Evolutionary conservation across 2,113 vertebrate species (phyloP), one percentile per base, ranked within the genome.

Genomic region (Trematocara stigmaticum): DNA sequence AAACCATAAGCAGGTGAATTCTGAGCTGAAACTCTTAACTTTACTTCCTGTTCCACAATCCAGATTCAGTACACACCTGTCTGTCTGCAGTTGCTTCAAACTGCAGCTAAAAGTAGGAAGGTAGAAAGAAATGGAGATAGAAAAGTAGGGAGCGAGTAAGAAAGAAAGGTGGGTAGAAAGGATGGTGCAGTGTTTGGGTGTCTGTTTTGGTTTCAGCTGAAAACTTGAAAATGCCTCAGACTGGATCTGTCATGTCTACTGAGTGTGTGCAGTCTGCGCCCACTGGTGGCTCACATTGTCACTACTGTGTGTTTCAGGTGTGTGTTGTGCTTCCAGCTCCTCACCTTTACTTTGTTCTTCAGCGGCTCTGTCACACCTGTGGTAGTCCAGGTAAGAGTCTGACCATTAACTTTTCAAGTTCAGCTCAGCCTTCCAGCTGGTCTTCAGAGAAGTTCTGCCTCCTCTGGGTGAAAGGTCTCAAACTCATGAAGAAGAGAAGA

Each of bases 261-360:
- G 69, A 74, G 42, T 6, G 40, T 10, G 15, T 47, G 69, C 23
- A 74, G 23, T 47, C 23, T 18, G 23, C 2, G 2, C 42, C 69
- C 15, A 16, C 42, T 74, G 42, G 23, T 18, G 26, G 29, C 82
- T 71, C 52, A 34, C 9, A n/a, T n/a, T 11, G 13, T 23, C 15
- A 29, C 40, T 45, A 45, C 18, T 52, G 8, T 90, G 66, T 87
- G 74, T 92, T 87, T 87, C 93, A 99, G 98, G 92, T 99, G 98
- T 93, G 95, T 95, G 40, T 94, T 96, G 7, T 99, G 98, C 92
- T 99, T 98, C 96, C 98, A 99, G 90, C 95, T 98, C 93, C 82
- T 99, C 82, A 99, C 98, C 29, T 97, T 99, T 94, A 97, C 98
- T 13, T 93, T 99, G 90, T 95, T 95, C 74, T 98, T 97, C 1